phyloP scores from a whole-genome alignment of 2,113 vertebrate species.

The Columbina picui region DNA sequence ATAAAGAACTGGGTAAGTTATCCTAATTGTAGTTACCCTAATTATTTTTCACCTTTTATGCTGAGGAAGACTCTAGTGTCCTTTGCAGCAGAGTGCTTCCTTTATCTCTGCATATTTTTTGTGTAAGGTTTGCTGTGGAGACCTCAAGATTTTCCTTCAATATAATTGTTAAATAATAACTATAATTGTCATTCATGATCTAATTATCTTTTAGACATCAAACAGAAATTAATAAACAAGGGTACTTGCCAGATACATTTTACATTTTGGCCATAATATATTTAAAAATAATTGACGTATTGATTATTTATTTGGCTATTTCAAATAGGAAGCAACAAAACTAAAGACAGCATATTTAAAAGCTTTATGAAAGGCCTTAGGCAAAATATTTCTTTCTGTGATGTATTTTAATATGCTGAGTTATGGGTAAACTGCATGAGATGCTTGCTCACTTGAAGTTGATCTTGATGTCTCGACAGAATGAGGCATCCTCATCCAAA shows the following conservation, averaged over 20 bases:
- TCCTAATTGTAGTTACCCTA: neutral
- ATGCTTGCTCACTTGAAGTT: neutral
- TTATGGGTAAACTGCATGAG: neutral
- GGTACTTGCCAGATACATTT: neutral
- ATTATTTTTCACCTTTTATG: neutral
- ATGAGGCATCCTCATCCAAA: neutral
- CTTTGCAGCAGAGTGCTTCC: neutral
- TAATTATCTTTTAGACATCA: neutral
- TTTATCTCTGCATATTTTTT: neutral
- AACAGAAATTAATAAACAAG: neutral
- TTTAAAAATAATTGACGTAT: neutral
- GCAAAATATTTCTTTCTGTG: neutral
- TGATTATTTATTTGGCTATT: slow-evolving; percentile 10
- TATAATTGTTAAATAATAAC: neutral
- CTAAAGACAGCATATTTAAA: neutral
- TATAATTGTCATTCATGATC: neutral
- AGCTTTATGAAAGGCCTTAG: neutral
- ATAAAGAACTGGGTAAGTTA: neutral
- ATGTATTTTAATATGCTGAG: neutral
- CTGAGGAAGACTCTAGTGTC: neutral
- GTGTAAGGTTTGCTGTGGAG: neutral
- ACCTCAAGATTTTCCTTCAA: neutral
- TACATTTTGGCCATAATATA: neutral
- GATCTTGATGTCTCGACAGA: neutral
- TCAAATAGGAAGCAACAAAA: neutral